These are phyloP conservation scores for Eugnorisma glareosa DNA, from an alignment of 2,888 invertebrate species.

Conservation along the genomic window DNA sequence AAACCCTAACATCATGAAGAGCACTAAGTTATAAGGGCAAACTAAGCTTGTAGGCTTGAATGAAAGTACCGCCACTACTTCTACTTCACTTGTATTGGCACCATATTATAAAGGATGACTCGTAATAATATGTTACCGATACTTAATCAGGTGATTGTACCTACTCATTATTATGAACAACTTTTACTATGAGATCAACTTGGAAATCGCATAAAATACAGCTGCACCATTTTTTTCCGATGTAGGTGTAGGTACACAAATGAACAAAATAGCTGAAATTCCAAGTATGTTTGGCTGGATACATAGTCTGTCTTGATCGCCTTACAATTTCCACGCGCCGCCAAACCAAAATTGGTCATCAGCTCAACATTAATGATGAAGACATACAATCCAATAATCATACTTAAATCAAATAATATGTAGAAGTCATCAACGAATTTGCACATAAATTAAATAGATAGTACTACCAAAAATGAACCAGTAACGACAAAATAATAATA, in stretches of 20 bases:
- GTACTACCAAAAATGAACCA: not conserved
- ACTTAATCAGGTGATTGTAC: not conserved
- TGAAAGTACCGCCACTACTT: too few species aligned
- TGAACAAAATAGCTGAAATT: not conserved
- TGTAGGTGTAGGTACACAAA: not conserved
- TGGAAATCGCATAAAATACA: too few species aligned
- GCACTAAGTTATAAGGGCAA: too few species aligned
- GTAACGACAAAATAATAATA: not conserved
- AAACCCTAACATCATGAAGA: too few species aligned
- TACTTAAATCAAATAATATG: not conserved
- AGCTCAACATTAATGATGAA: not conserved
- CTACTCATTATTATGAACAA: too few species aligned
- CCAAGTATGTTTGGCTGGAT: not conserved
- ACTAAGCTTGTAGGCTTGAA: too few species aligned
- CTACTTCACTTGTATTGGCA: not conserved
- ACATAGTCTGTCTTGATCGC: not conserved
- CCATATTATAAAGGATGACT: not conserved
- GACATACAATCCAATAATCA: not conserved
- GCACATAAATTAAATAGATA: not conserved
- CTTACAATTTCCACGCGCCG: not conserved
- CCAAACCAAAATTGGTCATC: not conserved
- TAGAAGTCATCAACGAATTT: not conserved
- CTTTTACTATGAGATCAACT: too few species aligned
- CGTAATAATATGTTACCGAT: not conserved
- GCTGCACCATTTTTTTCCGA: too few species aligned